Base-by-base conservation (phyloP, 1,140 invertebrate genomes). In the Venustaconcha ellipsiformis region DNA sequence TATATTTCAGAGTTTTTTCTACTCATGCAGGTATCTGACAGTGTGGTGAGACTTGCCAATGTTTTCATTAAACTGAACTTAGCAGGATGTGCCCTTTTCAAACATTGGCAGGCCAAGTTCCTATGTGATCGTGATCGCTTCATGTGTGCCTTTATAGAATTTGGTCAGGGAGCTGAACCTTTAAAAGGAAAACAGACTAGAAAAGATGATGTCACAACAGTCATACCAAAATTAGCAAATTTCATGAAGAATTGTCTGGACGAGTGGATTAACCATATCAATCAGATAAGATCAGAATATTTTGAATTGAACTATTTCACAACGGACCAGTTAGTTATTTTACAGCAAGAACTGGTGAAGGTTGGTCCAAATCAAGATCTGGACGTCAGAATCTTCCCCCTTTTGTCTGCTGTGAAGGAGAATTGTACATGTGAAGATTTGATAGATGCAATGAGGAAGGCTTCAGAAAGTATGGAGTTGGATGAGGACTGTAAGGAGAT, bases 1-100 rank as follows among this genome's bases (percentile, higher is more conserved):
- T 48, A 11, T 48, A 48, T 48, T 48, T 48, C 37, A 48, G 37
- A 48, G 4, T 70, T 57, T 48, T 48, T 48, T 48, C 1, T 48
- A 63, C 69, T 70, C 4, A 70, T 82, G 66, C 57, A 87, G 86
- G 69, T 85, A 57, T 81, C 86, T 73, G 84, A 87, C 67, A 76
- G 78, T 48, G 66, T 86, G 14, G 82, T 79, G 55, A 75, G 83
- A n/a, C 71, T 86, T 0, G 83, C 80, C 2, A 82, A 78, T 70
- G 78, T 82, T 14, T 87, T 80, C 63, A 56, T 86, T 3, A 79
- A 81, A 66, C 71, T 87, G 56, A 80, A 80, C 64, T 63, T 69
- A 5, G 79, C 76, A 62, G 86, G 86, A 17, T 85, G 81, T 74
- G 77, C 85, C 18, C 71, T 87, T 2, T 87, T 86, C 67, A 78